phyloP scores from a whole-genome alignment of 2,797 vertebrate species.

The Toxotes lorentzi region DNA sequence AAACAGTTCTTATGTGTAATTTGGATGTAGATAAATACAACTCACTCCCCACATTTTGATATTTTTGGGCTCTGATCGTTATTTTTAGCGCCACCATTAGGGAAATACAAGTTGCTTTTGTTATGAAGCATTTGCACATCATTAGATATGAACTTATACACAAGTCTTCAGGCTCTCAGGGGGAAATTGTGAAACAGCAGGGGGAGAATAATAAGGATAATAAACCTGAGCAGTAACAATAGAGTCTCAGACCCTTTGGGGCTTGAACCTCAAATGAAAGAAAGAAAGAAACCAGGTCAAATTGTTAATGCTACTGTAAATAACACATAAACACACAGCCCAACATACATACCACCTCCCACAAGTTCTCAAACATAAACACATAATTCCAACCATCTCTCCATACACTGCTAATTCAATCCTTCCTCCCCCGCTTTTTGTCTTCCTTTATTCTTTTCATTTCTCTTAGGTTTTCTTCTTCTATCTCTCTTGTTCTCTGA shows the following conservation, averaged over 20 bases:
- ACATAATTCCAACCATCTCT: constrained; percentile 38
- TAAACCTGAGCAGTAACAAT: constrained; percentile 64
- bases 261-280: constrained; percentile 44
- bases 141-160: constrained; percentile 53
- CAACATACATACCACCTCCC: constrained; percentile 47
- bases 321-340: constrained; percentile 55
- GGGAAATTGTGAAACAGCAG: constrained; percentile 34
- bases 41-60: neutral
- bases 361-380: constrained; percentile 46
- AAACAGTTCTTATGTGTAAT: neutral
- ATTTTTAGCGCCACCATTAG: constrained; percentile 51
- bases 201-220: constrained; percentile 66
- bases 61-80: neutral
- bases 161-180: constrained; percentile 33
- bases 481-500: constrained; percentile 43
- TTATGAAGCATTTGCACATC: constrained; percentile 56
- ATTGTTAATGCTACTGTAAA: constrained; percentile 73
- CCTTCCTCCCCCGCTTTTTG: constrained; percentile 33
- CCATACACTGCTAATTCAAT: constrained; percentile 41
- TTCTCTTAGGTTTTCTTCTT: constrained; percentile 46
- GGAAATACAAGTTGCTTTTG: constrained; percentile 40
- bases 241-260: constrained; percentile 24
- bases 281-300: constrained; percentile 71
- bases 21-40: neutral
- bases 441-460: constrained; percentile 50